Conservation (phyloP, 1,140 invertebrate species). For the Goniozus legneri region DNA sequence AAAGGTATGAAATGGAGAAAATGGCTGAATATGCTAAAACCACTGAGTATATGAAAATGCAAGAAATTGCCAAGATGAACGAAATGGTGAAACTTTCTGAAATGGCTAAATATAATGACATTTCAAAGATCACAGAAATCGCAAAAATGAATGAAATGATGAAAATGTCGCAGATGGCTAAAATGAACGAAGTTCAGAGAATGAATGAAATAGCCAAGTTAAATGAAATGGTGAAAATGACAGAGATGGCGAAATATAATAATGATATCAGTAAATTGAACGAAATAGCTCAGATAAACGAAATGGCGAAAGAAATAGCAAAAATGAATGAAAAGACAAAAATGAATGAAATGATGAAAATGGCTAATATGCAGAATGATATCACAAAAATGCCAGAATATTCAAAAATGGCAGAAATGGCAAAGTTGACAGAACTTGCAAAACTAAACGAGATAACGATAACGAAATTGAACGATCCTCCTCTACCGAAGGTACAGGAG, state of each 20-base stretch:
- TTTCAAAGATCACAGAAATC: constrained; percentile 45
- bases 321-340: constrained; percentile 53
- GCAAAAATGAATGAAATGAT: constrained; percentile 50
- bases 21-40: constrained; percentile 50
- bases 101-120: constrained; percentile 51
- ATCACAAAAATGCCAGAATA: constrained; percentile 47
- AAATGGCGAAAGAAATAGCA: constrained; percentile 51
- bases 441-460: constrained; percentile 53
- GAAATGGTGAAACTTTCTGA: constrained; percentile 51
- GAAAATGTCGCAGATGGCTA: constrained; percentile 47
- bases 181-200: constrained; percentile 45
- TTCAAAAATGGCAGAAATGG: constrained; percentile 52
- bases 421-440: constrained; percentile 48
- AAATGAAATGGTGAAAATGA: constrained; percentile 53
- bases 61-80: constrained; percentile 48
- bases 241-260: constrained; percentile 51
- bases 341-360: constrained; percentile 54
- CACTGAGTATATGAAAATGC: constrained; percentile 47
- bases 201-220: constrained; percentile 52
- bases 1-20: constrained; percentile 50
- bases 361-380: constrained; percentile 50
- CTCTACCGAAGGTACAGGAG: constrained; percentile 37
- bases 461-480: constrained; percentile 49
- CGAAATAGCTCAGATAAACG: constrained; percentile 51
- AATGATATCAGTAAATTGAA: constrained; percentile 43